Evolutionary conservation across 2,888 invertebrate species (phyloP).

Genomic region (Congeria kusceri): DNA sequence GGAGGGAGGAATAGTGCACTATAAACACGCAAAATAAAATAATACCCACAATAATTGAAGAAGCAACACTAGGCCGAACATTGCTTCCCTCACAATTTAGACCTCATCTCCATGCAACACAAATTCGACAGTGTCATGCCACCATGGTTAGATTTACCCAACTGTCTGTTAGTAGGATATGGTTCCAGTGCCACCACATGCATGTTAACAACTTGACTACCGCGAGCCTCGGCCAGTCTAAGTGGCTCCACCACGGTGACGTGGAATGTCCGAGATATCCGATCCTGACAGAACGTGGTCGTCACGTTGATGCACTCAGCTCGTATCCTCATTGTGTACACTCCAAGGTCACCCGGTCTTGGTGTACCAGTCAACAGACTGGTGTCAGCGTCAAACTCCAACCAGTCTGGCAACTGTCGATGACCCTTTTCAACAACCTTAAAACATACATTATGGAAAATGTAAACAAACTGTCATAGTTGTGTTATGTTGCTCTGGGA

Average conservation of each 20-base stretch:
- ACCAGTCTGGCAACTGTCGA: conserved; percentile 54
- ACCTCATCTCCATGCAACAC: conserved; percentile 29
- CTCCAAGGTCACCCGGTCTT: conserved; percentile 39
- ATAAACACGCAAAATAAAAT: too few species aligned
- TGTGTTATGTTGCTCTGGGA: too few species aligned
- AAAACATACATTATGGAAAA: too few species aligned
- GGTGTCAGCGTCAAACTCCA: conserved; percentile 44
- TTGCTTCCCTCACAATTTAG: neutral
- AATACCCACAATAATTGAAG: too few species aligned
- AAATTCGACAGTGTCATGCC: too few species aligned
- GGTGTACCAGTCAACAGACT: conserved; percentile 52
- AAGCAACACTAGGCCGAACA: too few species aligned
- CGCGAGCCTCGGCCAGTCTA: conserved; percentile 49
- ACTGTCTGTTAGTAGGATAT: conserved; percentile 36
- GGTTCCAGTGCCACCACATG: conserved; percentile 42
- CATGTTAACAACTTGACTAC: conserved; percentile 44
- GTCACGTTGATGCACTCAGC: conserved; percentile 50
- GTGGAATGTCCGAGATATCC: conserved; percentile 51
- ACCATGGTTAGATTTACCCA: conserved; percentile 23
- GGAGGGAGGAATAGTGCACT: too few species aligned
- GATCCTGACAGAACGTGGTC: conserved; percentile 44
- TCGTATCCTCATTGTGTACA: conserved; percentile 40
- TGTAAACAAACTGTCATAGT: too few species aligned
- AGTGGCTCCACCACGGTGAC: conserved; percentile 54
- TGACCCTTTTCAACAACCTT: conserved; percentile 54